Evolutionary conservation across 2,113 vertebrate species (phyloP).

Genomic region (Pygoscelis antarcticus): DNA sequence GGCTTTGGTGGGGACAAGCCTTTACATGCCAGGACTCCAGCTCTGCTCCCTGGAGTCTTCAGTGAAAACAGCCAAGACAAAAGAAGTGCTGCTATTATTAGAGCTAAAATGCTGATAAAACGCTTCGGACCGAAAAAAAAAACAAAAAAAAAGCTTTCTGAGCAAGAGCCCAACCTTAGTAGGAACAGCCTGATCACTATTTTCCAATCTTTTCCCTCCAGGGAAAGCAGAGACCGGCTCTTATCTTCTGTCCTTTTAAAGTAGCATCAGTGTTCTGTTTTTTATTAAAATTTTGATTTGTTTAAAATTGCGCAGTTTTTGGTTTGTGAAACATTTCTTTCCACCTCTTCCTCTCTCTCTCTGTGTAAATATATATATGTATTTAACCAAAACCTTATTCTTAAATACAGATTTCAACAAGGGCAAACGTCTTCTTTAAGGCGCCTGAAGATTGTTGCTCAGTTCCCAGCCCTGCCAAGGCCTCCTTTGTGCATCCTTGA

Average conservation of each 20-base stretch:
- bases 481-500: neutral
- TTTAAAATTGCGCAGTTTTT: neutral
- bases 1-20: neutral
- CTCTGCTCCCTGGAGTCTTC: neutral
- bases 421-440: neutral
- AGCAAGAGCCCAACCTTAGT: neutral
- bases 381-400: neutral
- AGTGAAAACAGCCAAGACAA: neutral
- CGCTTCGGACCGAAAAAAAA: neutral
- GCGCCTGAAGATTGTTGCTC: neutral
- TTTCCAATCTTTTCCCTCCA: neutral
- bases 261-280: conserved; percentile 19
- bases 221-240: neutral
- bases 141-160: neutral
- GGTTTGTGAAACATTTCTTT: neutral
- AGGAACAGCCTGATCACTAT: neutral
- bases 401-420: neutral
- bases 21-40: neutral
- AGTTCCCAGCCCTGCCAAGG: neutral
- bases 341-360: neutral
- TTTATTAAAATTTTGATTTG: conserved; percentile 8
- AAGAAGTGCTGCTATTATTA: neutral
- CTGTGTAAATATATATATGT: neutral
- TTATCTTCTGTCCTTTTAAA: neutral
- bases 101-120: conserved; percentile 1